Evolutionary conservation across 2,888 invertebrate species (phyloP).

Genomic region (Heliconius ethilla): DNA sequence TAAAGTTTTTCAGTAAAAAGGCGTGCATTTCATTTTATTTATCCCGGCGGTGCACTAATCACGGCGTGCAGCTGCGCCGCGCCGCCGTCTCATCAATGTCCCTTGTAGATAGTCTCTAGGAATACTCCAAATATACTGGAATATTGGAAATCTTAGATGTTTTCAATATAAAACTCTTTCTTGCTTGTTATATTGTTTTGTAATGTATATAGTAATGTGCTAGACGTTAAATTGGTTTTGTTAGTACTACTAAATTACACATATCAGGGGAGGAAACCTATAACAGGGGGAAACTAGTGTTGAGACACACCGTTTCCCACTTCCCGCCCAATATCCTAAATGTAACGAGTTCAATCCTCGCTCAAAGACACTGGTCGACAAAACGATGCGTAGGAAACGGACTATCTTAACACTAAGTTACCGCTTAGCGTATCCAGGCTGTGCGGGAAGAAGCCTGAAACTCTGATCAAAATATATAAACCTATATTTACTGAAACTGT

Average conservation of each 20-base stretch:
- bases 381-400: not conserved
- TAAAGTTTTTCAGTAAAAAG: conserved; percentile 19
- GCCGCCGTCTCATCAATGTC: conserved; percentile 17
- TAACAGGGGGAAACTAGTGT: no score
- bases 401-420: not conserved
- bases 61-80: conserved; percentile 31
- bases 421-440: not conserved
- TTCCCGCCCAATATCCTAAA: no score
- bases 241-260: no score
- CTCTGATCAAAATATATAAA: not conserved
- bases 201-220: no score
- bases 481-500: not conserved
- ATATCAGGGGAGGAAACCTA: no score
- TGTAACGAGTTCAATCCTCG: not conserved
- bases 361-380: not conserved
- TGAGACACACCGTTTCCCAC: no score
- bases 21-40: conserved; percentile 28
- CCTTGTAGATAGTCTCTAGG: conserved; percentile 15
- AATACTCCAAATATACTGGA: not conserved
- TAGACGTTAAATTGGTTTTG: no score
- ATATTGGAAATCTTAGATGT: conserved; percentile 8
- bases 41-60: conserved; percentile 35
- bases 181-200: not conserved
- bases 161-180: not conserved
- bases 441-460: not conserved